Evolutionary conservation across 2,797 vertebrate species (phyloP), one percentile per base, ranked within the genome.

Genomic region (Kryptopterus vitreolus): DNA sequence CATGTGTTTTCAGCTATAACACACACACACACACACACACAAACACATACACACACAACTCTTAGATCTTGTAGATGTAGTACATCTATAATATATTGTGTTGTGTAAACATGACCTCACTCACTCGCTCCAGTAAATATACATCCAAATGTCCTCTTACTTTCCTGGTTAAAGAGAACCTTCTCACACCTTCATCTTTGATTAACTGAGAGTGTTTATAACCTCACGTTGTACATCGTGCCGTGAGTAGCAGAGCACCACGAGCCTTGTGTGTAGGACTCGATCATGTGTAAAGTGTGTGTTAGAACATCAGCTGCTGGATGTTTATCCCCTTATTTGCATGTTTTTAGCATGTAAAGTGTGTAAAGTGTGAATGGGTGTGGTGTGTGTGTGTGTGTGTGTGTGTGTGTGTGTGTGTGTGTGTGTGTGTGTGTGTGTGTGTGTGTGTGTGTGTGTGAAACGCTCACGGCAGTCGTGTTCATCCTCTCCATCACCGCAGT

Each of bases 391-490:
- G 38, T 43, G 9, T 1, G 38, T 2, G 38, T 43, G 38, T 43
- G 38, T 43, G 7, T 43, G 3, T 43, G 38, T 43, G 10, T n/a
- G 38, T 58, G 66, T 18, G 66, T 70, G 48, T 50, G 75, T 52
- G 50, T 59, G 55, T 43, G 10, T 43, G 9, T 1, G 38, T 2
- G 38, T 43, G 38, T 43, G 38, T 43, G 7, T 43, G 3, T 43
- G 38, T 43, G 38, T 58, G 66, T 18, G 66, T 70, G 48, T 50
- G 75, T 52, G 50, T 59, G 55, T 43, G 10, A 48, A 76, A 61
- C 33, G n/a, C 97, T 98, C 92, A 99, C 98, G 97, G 82, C 97
- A 99, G 84, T 98, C 96, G 2, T 91, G 95, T 90, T 99, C 98
- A n/a, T 99, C 98, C 88, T 99, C 97, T 52, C 96, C 96, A 12